phyloP scores from a whole-genome alignment of 2,888 invertebrate genomes.

The Orchesellides sinensis region DNA sequence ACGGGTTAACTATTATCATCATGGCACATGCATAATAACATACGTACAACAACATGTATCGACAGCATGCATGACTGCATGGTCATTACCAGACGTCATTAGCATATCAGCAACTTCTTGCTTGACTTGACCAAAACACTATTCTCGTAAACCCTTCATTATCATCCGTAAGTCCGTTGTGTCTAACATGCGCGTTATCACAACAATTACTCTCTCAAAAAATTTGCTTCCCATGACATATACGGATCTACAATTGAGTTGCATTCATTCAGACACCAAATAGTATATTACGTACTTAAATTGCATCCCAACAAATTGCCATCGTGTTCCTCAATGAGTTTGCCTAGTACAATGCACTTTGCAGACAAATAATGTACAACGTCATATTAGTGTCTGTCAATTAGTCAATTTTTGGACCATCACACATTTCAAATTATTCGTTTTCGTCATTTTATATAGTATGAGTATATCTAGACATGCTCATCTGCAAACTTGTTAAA shows the following conservation, averaged over 20 bases:
- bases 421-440: slow-evolving; percentile 31
- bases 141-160: slow-evolving; percentile 53
- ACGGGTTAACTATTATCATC: neutral
- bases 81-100: slow-evolving; percentile 59
- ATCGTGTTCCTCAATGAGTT: too few relatives aligned
- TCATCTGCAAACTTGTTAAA: slow-evolving; percentile 35
- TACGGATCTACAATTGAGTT: neutral
- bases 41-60: neutral
- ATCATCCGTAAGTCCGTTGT: slow-evolving; percentile 33
- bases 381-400: neutral
- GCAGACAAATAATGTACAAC: neutral
- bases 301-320: too few relatives aligned
- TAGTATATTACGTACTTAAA: too few relatives aligned
- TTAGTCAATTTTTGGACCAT: slow-evolving; percentile 35
- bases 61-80: slow-evolving; percentile 34
- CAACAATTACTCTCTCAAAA: slow-evolving; percentile 6
- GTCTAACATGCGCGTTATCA: slow-evolving; percentile 32
- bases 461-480: slow-evolving; percentile 44
- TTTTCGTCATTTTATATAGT: slow-evolving; percentile 24
- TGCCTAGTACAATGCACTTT: neutral
- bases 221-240: slow-evolving; percentile 34
- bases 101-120: slow-evolving; percentile 52
- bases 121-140: slow-evolving; percentile 32
- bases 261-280: neutral
- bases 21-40: neutral